Base-by-base conservation (phyloP, 2,888 invertebrate genomes). In the Campoplex nolae region DNA sequence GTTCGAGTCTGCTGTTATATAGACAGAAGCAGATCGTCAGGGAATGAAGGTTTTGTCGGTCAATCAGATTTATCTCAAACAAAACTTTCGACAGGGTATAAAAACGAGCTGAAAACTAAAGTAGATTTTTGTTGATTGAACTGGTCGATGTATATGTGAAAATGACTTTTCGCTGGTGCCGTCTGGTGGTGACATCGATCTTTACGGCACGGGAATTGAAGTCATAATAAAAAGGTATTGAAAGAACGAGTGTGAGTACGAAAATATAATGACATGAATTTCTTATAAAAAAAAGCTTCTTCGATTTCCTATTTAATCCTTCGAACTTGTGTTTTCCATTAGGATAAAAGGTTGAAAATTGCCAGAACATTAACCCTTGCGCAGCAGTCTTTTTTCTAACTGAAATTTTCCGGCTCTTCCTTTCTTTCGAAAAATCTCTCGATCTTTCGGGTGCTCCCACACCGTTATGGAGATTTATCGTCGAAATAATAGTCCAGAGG, bases 391-490 rank as follows among this genome's bases (percentile, higher is more conserved):
- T 23, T 28, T 23, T 28, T 9, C 28, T 28, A 58, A 58, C 58
- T 58, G 28, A 9, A 28, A 58, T 58, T 58, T 58, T 75, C 82
- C 42, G 48, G 23, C 23, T n/a, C 42, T 67, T 32, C 16, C 28
- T 45, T 58, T 58, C 56, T 54, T 16, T 16, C 9, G 42, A 42
- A 65, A 28, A 42, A 38, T 79, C 42, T 68, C 74, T 48, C 71
- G 65, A 79, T 73, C 45, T 67, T 75, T 76, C 54, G 42, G 75
- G 70, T 71, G 6, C 74, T 67, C 74, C 79, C 65, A 54, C 56
- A 71, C 67, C 71, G 68, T 67, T 83, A 85, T 88, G 78, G 81
- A 86, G 84, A 88, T 86, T 88, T 86, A 88, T 86, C 42, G 78
- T 71, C 65, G 65, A 65, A 83, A 74, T 81, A 86, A 82, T 88